These are phyloP conservation scores for Heliangelus exortis DNA, from an alignment of 2,797 vertebrate genomes.

Conservation along the genomic window DNA sequence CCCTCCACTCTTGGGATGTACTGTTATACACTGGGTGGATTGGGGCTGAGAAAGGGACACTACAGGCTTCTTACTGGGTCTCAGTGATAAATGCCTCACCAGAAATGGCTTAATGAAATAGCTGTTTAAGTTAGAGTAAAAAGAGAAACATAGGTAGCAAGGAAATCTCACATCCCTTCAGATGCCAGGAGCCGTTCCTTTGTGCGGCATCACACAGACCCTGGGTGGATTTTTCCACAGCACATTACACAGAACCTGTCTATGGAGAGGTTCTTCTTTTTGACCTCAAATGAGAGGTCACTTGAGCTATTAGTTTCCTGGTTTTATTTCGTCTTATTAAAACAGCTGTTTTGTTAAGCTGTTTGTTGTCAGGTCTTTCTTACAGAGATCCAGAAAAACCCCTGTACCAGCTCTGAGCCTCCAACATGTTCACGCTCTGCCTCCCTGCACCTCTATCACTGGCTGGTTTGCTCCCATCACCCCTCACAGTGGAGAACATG, in stretches of 20 bases:
- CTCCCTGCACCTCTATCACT: rapidly evolving
- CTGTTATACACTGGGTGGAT: not conserved
- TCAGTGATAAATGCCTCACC: not conserved
- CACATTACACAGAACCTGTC: not conserved
- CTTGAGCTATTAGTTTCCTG: not conserved
- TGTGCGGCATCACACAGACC: not conserved
- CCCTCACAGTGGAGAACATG: not conserved
- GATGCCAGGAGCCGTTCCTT: not conserved
- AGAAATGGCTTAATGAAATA: not conserved
- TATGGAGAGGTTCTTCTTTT: not conserved
- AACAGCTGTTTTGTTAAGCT: not conserved
- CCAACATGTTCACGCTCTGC: rapidly evolving
- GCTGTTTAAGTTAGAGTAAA: not conserved
- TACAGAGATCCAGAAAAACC: not conserved
- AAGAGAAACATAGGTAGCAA: not conserved
- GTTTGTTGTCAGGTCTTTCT: not conserved
- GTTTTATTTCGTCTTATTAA: not conserved
- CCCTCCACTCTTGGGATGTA: not conserved
- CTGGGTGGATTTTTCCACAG: not conserved
- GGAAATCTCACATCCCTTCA: not conserved
- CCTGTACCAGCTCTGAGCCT: rapidly evolving
- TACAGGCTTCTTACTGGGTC: not conserved
- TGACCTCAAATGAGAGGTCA: not conserved
- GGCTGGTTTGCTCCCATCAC: not conserved
- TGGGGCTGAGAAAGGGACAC: not conserved